These are phyloP conservation scores for Rhinatrema bivittatum DNA, from an alignment of 2,797 vertebrate species.

Conservation along the genomic window DNA sequence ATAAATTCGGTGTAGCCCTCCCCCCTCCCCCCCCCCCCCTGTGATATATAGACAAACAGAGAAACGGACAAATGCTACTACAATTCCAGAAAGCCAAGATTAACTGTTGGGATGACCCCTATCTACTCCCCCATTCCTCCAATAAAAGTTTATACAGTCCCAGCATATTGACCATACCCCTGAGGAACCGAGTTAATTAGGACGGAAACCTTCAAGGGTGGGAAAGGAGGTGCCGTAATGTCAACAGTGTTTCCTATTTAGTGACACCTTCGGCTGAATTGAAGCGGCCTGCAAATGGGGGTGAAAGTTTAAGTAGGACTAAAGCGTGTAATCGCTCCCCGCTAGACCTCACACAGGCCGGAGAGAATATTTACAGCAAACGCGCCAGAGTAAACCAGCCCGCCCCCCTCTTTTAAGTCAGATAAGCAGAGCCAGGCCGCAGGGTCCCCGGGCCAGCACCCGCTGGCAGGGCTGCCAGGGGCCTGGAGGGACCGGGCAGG, in stretches of 20 bases:
- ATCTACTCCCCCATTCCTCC: neutral
- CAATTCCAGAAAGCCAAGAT: too few relatives aligned
- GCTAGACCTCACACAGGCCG: conserved; percentile 48
- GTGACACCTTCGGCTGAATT: conserved; percentile 61
- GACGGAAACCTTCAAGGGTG: conserved; percentile 38
- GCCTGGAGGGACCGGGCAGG: too few relatives aligned
- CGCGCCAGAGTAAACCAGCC: conserved; percentile 47
- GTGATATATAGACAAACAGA: too few relatives aligned
- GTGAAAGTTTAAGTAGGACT: conserved; percentile 58
- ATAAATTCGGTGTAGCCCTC: too few relatives aligned
- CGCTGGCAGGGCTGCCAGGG: too few relatives aligned
- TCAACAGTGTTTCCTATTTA: conserved; percentile 52
- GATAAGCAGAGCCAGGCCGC: too few relatives aligned
- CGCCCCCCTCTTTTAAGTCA: conserved; percentile 11
- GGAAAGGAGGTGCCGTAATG: conserved; percentile 30
- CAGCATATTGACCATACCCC: conserved; percentile 35
- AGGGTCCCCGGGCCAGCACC: too few relatives aligned
- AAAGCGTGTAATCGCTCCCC: conserved; percentile 41
- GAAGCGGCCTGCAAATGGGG: conserved; percentile 50
- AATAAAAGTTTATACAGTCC: conserved; percentile 47
- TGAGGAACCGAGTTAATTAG: conserved; percentile 56
- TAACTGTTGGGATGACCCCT: too few relatives aligned
- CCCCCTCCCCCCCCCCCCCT: too few relatives aligned
- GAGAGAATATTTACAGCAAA: conserved; percentile 44
- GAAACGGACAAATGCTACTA: too few relatives aligned